Percentiles rank a stretch among this genome's conserved stretches.
Conservation (phyloP, 2,113 vertebrate genomes). For the Scopus umbretta region DNA sequence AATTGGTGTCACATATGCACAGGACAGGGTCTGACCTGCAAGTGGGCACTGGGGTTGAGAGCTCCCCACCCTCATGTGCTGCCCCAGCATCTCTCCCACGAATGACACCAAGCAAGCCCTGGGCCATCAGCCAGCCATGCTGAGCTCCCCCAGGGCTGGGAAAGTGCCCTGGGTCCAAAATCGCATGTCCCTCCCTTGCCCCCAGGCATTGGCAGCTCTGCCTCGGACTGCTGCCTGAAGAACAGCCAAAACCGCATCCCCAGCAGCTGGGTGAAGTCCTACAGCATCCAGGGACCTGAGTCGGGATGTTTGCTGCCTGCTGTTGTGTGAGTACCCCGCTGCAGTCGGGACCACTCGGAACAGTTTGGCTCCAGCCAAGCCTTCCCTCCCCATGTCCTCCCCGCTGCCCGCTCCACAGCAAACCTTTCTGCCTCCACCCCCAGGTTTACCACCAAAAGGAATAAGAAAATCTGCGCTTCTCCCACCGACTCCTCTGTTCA, state of each 20-base stretch:
- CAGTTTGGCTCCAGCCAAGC: neutral
- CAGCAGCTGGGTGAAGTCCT: neutral
- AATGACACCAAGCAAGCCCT: neutral
- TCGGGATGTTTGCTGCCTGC: slow-evolving; percentile 30
- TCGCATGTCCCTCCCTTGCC: neutral
- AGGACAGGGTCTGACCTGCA: neutral
- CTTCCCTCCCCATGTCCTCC: neutral
- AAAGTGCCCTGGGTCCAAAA: neutral
- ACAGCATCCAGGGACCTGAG: slow-evolving; percentile 32
- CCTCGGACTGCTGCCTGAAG: slow-evolving; percentile 67
- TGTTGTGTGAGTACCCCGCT: slow-evolving; percentile 58
- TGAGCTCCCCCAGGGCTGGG: neutral
- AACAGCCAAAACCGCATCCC: slow-evolving; percentile 16
- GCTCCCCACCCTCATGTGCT: rapidly evolving
- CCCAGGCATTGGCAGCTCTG: slow-evolving; percentile 53
- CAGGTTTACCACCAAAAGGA: slow-evolving; percentile 12
- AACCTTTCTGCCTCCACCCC: neutral
- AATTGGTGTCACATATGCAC: neutral
- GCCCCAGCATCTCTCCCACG: neutral
- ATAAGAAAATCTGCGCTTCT: neutral
- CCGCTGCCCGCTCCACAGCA: rapidly evolving
- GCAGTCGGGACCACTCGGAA: rapidly evolving
- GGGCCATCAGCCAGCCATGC: rapidly evolving
- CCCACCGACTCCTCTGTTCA: rapidly evolving
- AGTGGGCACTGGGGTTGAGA: neutral